Conservation (phyloP, 2,888 invertebrate genomes). For the Timema cristinae region DNA sequence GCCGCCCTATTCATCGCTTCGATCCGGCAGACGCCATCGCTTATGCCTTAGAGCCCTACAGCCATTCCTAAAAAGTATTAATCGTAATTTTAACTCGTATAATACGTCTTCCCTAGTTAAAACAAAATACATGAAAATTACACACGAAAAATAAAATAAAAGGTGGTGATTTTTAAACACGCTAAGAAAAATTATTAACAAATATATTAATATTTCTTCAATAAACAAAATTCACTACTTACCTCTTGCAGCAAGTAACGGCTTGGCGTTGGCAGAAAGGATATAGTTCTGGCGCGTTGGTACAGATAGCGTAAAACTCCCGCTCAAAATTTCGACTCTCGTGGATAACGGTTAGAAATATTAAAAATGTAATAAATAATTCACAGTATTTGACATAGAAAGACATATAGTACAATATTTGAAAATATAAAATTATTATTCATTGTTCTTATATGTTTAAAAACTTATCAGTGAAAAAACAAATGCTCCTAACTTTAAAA, state of each 20-base stretch:
- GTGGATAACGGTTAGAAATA: conserved; percentile 15
- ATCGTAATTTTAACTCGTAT: conserved; percentile 36
- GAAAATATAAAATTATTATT: background rate
- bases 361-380: background rate
- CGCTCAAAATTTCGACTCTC: conserved; percentile 23
- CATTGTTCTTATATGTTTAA: background rate
- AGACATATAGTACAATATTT: no score
- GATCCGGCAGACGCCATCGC: conserved; percentile 27
- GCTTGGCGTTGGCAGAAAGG: conserved; percentile 25
- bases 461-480: background rate
- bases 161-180: conserved; percentile 38
- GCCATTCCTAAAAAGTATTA: background rate
- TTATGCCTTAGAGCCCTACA: conserved; percentile 8
- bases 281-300: conserved; percentile 25
- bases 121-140: conserved; percentile 40
- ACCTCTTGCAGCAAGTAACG: conserved; percentile 24
- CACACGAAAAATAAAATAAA: conserved; percentile 45
- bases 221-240: conserved; percentile 24
- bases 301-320: conserved; percentile 28
- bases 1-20: conserved; percentile 21
- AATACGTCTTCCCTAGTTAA: conserved; percentile 34
- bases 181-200: conserved; percentile 41
- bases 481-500: background rate
- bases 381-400: no score
- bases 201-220: conserved; percentile 41